phyloP scores from a whole-genome alignment of 92 coral and sea anemone species.

The Chrysogorgia sp. region DNA sequence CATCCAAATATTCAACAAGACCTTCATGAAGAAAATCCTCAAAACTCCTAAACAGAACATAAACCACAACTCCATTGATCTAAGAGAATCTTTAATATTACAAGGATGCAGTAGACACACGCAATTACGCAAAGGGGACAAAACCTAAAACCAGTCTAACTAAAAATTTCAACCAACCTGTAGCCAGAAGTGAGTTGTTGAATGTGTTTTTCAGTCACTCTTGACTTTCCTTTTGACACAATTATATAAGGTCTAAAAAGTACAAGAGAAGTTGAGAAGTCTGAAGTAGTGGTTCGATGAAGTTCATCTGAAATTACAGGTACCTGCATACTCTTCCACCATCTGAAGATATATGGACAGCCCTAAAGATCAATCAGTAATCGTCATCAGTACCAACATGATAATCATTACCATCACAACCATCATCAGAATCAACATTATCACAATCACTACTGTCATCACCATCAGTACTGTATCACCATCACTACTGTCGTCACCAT shows the following conservation, averaged over 20 bases:
- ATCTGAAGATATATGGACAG: slow-evolving; percentile 92
- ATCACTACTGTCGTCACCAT: too few species aligned
- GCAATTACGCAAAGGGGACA: too few species aligned
- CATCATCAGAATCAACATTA: too few species aligned
- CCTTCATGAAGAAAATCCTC: slow-evolving; percentile 95
- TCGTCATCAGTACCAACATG: too few species aligned
- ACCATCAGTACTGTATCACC: too few species aligned
- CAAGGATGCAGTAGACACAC: too few species aligned
- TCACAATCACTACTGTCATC: too few species aligned
- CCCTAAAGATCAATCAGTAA: slow-evolving; percentile 43
- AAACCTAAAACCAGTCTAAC: too few species aligned
- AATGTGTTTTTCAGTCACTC: slow-evolving; percentile 82
- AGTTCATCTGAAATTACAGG: neutral
- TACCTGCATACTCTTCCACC: slow-evolving; percentile 99
- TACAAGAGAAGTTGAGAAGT: neutral
- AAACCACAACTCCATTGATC: neutral
- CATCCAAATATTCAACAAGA: slow-evolving; percentile 87
- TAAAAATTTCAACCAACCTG: slow-evolving; percentile 64
- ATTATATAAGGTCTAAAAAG: slow-evolving; percentile 84
- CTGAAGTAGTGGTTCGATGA: neutral
- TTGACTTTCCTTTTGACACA: slow-evolving; percentile 73
- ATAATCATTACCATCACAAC: too few species aligned
- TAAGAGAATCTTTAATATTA: neutral
- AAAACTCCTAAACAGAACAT: slow-evolving; percentile 65
- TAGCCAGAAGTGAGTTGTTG: slow-evolving; percentile 83